phyloP scores from a whole-genome alignment of 2,113 vertebrate genomes.

The Sphyrna mokarran region DNA sequence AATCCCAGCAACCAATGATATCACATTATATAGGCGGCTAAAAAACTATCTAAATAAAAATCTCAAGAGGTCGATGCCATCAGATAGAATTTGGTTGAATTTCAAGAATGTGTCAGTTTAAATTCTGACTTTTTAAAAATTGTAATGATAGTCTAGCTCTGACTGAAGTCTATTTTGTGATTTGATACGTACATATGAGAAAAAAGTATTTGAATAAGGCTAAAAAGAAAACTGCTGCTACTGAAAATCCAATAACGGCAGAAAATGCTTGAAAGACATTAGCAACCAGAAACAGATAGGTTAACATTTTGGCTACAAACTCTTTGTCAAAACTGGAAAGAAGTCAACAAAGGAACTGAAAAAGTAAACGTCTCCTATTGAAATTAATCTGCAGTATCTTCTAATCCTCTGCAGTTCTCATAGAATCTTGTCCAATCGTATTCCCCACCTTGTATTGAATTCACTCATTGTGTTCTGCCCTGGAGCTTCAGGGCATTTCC shows the following conservation, averaged over 20 bases:
- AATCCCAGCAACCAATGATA: constrained; percentile 13
- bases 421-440: not conserved
- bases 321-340: not conserved
- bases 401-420: not conserved
- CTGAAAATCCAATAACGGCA: not conserved
- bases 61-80: not conserved
- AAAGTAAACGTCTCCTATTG: not conserved
- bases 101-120: not conserved
- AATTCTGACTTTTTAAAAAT: not conserved
- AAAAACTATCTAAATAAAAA: not conserved
- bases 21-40: not conserved
- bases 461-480: not conserved
- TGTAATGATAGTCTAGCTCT: not conserved
- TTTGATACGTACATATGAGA: not conserved
- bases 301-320: not conserved
- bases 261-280: not conserved
- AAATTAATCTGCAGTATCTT: not conserved
- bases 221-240: not conserved
- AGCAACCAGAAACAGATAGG: not conserved
- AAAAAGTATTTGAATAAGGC: not conserved
- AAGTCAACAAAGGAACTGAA: not conserved
- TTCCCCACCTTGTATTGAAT: not conserved
- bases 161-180: not conserved
- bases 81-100: not conserved
- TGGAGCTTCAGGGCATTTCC: not conserved